Conservation (phyloP, 2,888 invertebrate genomes). For the Amphipoea oculea region DNA sequence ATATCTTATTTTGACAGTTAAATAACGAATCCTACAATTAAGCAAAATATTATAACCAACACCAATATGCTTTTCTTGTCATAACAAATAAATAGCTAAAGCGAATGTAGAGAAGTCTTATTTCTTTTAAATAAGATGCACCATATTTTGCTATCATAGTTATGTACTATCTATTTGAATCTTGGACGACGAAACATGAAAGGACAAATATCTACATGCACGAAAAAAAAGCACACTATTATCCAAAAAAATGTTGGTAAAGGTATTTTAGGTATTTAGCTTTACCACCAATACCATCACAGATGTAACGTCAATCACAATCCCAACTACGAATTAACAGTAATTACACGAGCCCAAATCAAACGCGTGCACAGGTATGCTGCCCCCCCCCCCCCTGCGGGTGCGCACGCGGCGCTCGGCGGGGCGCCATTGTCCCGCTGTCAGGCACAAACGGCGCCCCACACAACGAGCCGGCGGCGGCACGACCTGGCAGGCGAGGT, state of each 20-base stretch:
- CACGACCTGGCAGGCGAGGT: constrained; percentile 1
- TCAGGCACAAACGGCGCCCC: constrained; percentile 79
- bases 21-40: neutral
- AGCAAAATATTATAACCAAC: neutral
- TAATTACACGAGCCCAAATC: constrained; percentile 50
- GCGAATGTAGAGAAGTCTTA: neutral
- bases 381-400: constrained; percentile 21
- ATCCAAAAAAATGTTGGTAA: neutral
- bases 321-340: constrained; percentile 48
- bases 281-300: neutral
- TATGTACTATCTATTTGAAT: neutral
- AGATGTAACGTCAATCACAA: constrained; percentile 21
- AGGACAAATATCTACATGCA: neutral
- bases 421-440: constrained; percentile 86
- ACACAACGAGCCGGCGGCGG: constrained; percentile 72
- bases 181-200: neutral
- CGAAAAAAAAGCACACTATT: neutral
- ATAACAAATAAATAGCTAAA: neutral
- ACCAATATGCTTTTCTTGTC: neutral
- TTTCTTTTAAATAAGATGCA: too few species aligned
- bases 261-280: neutral
- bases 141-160: too few species aligned
- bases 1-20: neutral
- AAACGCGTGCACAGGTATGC: constrained; percentile 50
- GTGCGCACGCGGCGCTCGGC: constrained; percentile 74